A percentile compares a stretch with the other conserved stretches of the same genome.
Conservation (phyloP, 2,888 invertebrate species). For the Marasmarcha lunaedactyla region DNA sequence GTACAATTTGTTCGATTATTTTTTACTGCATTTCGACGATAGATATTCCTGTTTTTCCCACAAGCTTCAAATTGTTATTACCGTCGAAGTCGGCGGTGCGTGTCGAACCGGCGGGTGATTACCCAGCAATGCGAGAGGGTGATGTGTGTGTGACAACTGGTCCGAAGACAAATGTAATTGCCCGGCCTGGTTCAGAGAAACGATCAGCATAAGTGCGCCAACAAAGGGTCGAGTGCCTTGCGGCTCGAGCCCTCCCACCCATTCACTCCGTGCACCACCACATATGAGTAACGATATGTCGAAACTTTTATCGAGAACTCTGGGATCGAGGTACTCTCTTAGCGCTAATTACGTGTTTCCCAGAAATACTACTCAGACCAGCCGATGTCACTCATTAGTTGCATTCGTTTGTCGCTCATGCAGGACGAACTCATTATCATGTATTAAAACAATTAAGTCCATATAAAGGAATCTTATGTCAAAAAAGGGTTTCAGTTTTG, state of each 20-base stretch:
- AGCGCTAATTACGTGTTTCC: too few species aligned
- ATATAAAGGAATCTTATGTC: too few species aligned
- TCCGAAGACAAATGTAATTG: slow-evolving; percentile 32
- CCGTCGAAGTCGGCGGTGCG: slow-evolving; percentile 37
- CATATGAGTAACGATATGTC: too few species aligned
- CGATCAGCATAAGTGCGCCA: slow-evolving; percentile 23
- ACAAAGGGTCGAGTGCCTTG: slow-evolving; percentile 14
- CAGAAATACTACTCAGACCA: too few species aligned
- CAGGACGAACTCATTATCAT: too few species aligned
- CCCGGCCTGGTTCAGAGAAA: slow-evolving; percentile 32
- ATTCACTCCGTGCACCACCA: too few species aligned
- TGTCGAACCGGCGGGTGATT: slow-evolving; percentile 45
- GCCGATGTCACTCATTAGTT: too few species aligned
- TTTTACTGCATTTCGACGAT: slow-evolving; percentile 4
- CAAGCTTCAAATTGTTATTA: slow-evolving; percentile 34
- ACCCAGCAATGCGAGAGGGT: slow-evolving; percentile 31
- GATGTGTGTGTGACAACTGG: slow-evolving; percentile 39
- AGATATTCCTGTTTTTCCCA: slow-evolving; percentile 15
- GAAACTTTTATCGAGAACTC: too few species aligned
- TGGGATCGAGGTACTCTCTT: too few species aligned
- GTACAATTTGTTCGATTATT: background rate
- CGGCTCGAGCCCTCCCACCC: background rate
- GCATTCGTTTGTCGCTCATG: too few species aligned
- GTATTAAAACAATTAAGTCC: too few species aligned
- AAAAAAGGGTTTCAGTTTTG: too few species aligned